Evolutionary conservation across 92 coral and sea anemone genomes (phyloP).

Genomic region (Siderastrea siderea): DNA sequence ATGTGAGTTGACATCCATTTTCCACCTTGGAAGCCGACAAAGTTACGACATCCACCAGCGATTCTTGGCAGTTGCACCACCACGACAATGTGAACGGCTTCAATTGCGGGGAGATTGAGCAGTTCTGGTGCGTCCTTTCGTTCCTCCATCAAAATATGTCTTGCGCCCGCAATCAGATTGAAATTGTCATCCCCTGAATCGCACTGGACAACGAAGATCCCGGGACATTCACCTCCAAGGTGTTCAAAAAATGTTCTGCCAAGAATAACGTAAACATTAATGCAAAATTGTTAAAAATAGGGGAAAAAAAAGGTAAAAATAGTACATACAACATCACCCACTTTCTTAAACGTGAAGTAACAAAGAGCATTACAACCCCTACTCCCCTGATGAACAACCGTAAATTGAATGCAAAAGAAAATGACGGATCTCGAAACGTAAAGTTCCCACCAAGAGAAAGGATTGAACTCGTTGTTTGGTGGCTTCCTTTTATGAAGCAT

Average conservation of each 20-base stretch:
- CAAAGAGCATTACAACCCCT: too few relatives aligned
- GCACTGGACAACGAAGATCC: conserved; percentile 88
- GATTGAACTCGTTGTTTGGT: too few relatives aligned
- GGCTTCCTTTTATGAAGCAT: too few relatives aligned
- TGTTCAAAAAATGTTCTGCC: conserved; percentile 24
- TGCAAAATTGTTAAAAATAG: too few relatives aligned
- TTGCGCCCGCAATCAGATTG: conserved; percentile 86
- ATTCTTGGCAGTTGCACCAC: conserved; percentile 83
- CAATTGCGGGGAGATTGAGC: conserved; percentile 26
- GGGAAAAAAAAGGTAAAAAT: too few relatives aligned
- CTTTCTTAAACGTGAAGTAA: too few relatives aligned
- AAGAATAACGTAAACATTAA: neutral
- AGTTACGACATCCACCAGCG: conserved; percentile 76
- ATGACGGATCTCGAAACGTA: too few relatives aligned
- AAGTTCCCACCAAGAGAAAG: too few relatives aligned
- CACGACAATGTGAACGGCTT: conserved; percentile 68
- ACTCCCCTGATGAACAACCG: too few relatives aligned
- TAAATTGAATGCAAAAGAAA: too few relatives aligned
- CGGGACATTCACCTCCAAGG: conserved; percentile 30
- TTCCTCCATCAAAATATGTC: conserved; percentile 81
- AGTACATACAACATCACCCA: too few relatives aligned
- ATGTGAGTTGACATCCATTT: conserved; percentile 82
- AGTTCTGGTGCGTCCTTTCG: conserved; percentile 67
- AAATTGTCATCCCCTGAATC: conserved; percentile 82
- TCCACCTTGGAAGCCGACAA: conserved; percentile 89